Evolutionary conservation across 2,113 vertebrate genomes (phyloP), one percentile per base, ranked within the genome.

Genomic region (Lepisosteus osseus): DNA sequence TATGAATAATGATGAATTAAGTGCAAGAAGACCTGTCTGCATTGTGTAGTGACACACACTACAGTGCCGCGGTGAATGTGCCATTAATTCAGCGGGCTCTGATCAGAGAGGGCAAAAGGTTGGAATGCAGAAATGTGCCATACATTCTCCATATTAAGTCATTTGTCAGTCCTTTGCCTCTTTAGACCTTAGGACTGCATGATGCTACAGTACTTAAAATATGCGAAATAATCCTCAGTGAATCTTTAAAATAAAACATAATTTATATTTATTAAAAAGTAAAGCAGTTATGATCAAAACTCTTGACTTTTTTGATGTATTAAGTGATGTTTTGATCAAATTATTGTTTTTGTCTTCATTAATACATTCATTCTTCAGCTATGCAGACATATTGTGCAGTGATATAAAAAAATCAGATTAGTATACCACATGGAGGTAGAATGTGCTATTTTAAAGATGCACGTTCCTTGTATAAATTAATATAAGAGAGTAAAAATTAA

Each of bases 81-180:
- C 45, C 15, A 11, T 55, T 29, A 55, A 2, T 41, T 68, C 51
- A 13, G 47, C 1, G 15, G 43, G 14, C 4, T 66, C 2, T 2
- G 64, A 47, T 29, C 3, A 8, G 15, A 55, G 29, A 41, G 47
- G 11, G 47, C 51, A 40, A 47, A 55, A 9, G 66, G 41, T 54
- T 29, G 11, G 51, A 4, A 6, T 13, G 67, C 12, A 13, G 7
- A 54, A 56, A 42, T 57, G 51, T n/a, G 54, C 41, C 55, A 57
- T 8, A 29, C 67, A 29, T 29, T 55, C 8, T 57, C 54, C 13
- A 15, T 29, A 29, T 29, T 40, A 57, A 57, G 12, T 69, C 67
- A 43, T 69, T 59, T 68, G 66, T 55, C 66, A 68, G 66, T 68
- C 51, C 17, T 3, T 55, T 17, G 45, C 59, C 68, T 42, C 55